Evolutionary conservation across 2,888 invertebrate species (phyloP), one percentile per base, ranked within the genome.

Genomic region (Agrotis ipsilon): DNA sequence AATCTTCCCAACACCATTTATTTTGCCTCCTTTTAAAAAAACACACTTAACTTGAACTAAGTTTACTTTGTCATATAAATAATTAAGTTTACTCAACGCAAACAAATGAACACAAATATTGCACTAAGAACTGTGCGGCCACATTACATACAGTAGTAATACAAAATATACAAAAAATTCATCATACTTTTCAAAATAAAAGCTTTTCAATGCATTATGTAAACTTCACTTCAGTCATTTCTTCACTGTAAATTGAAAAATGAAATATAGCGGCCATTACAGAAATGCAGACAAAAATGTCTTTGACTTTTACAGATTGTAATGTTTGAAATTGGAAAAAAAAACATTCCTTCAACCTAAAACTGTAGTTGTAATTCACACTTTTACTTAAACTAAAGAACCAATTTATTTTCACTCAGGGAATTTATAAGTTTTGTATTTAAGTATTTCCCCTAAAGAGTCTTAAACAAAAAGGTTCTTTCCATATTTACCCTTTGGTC

Each of bases 1-100:
- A 39, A 67, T 78, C 39, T 63, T 73, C 85, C 90, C 88, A 84
- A 86, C 86, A 90, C 91, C 89, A 65, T 87, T 75, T 81, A 82
- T 72, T 83, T 82, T 71, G 65, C 68, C 64, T 77, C 59, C 54
- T 68, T 78, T 81, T 74, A 78, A 84, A 83, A 71, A 77, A 82
- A 76, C 45, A 65, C 11, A 14, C 63, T 45, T 75, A 75, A 67
- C 58, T 52, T 71, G 32, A 73, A 74, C 68, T 73, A 75, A 66
- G 58, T 74, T 78, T 66, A 84, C 58, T 68, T 67, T 63, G 71
- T n/a, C n/a, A 72, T 71, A 78, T 75, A 76, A 78, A 70, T 68
- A 58, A 80, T 72, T 64, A 55, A 45, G 63, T 71, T 73, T 75
- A 67, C 78, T 76, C 16, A 78, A 73, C 24, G 65, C 45, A 67